Evolutionary conservation across 2,113 vertebrate species (phyloP).

Genomic region (Gadus macrocephalus): DNA sequence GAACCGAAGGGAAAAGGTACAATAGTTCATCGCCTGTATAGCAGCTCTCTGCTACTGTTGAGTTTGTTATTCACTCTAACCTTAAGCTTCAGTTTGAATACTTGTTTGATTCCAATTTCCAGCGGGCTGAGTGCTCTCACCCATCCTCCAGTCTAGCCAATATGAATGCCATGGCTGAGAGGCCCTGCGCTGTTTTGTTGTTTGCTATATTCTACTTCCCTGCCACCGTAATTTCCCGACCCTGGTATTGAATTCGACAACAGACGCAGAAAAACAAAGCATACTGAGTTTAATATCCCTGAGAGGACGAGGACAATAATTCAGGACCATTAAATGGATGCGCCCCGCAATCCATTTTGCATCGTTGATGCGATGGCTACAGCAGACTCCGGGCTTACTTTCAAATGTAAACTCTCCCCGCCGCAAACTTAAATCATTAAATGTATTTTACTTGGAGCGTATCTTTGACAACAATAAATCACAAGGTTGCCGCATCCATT

Average conservation of each 20-base stretch:
- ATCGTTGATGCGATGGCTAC: conserved; percentile 61
- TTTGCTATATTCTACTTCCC: conserved; percentile 23
- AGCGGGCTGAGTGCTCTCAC: no score
- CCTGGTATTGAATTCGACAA: conserved; percentile 38
- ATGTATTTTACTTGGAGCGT: conserved; percentile 60
- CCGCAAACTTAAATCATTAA: conserved; percentile 66
- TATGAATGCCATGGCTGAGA: conserved; percentile 27
- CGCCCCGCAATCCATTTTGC: conserved; percentile 66
- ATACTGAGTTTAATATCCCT: conserved; percentile 57
- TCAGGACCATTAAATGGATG: conserved; percentile 64
- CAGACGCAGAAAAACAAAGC: conserved; percentile 44
- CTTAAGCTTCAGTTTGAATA: no score
- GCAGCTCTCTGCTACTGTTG: no score
- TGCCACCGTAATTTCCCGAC: conserved; percentile 48
- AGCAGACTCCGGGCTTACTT: conserved; percentile 48
- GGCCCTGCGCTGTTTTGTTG: conserved; percentile 24
- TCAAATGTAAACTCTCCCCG: conserved; percentile 64
- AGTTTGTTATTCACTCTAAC: no score
- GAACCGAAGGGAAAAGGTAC: no score
- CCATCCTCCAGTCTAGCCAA: no score
- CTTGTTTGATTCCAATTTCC: no score
- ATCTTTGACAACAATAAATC: conserved; percentile 71
- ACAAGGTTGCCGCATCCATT: conserved; percentile 73
- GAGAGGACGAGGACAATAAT: conserved; percentile 59
- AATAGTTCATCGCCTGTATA: no score